Percentiles rank a stretch among this genome's conserved stretches.
Conservation (phyloP, 2,797 vertebrate genomes). For the Sorex maritimensis region DNA sequence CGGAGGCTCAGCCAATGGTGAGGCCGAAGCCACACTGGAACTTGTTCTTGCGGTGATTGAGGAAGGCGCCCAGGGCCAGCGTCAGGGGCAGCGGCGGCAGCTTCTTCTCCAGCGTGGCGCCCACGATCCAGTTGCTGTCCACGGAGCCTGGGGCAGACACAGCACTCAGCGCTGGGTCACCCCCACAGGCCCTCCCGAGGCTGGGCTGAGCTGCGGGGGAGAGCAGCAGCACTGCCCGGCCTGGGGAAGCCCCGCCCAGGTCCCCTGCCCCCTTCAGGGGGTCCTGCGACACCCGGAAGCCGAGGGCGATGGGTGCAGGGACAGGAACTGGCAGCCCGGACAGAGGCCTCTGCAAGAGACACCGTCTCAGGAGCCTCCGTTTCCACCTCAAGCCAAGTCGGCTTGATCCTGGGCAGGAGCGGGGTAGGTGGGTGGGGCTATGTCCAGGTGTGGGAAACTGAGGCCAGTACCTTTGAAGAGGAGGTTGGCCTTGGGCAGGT, state of each 20-base stretch:
- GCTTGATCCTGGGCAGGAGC: background rate
- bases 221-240: too few species aligned
- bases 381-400: too few species aligned
- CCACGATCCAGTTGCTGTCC: conserved; percentile 97
- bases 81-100: conserved; percentile 95
- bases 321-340: too few species aligned
- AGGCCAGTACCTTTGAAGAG: conserved; percentile 94
- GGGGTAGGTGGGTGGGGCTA: background rate
- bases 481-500: conserved; percentile 96
- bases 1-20: conserved; percentile 93
- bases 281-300: too few species aligned
- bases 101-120: conserved; percentile 97
- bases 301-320: too few species aligned
- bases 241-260: too few species aligned
- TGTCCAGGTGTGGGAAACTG: background rate
- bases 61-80: conserved; percentile 95
- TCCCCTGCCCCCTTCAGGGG: too few species aligned
- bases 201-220: too few species aligned
- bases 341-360: too few species aligned
- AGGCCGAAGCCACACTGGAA: conserved; percentile 97
- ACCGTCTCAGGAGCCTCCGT: too few species aligned
- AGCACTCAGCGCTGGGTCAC: fast-evolving
- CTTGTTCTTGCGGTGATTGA: conserved; percentile 97
- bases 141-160: conserved; percentile 91
- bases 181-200: background rate